Base-by-base conservation (phyloP, 2,888 invertebrate species). In the Spatulosminthurus flaviceps region DNA sequence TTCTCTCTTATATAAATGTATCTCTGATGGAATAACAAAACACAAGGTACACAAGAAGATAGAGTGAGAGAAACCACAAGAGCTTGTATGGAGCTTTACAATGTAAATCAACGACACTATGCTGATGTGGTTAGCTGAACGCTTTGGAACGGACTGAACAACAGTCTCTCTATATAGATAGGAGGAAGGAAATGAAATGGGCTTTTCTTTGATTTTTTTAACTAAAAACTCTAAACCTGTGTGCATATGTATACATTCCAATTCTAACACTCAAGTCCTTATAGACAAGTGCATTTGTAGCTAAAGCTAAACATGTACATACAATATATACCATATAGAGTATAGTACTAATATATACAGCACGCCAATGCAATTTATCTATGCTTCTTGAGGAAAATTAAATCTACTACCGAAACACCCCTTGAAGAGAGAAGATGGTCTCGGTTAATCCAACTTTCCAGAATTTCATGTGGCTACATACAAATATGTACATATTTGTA, bases 361-460 rank as follows among this genome's bases (percentile, higher is more conserved):
- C 51, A 5, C 1, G 51, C 51, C 34, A 34, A 4, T 51, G 51
- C 51, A 13, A n/a, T 51, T 51, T 19, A 19, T 13, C 19, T 51
- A 51, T 51, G 51, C n/a, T 34, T 34, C 16, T 51, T 4, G n/a
- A 51, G 51, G 51, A n/a, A 51, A 51, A 51, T 51, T 51, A 51
- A 51, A 51, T 51, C 51, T 19, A 51, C 51, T 51, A 51, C 51
- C 51, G 51, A 51, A 51, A 51, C 51, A 51, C 51, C 51, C 51
- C 51, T 51, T 51, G n/a, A 51, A 51, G 51, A 51, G 34, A 51
- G n/a, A n/a, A n/a, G n/a, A n/a, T 11, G 51, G 51, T n/a, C 51
- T 51, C 16, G 51, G 51, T 51, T 13, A 51, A 51, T 51, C n/a
- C 51, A 5, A 4, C 7, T 13, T 34, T 51, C 5, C 16, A 51